Evolutionary conservation across 2,113 vertebrate species (phyloP).

Genomic region (Pithys albifrons): DNA sequence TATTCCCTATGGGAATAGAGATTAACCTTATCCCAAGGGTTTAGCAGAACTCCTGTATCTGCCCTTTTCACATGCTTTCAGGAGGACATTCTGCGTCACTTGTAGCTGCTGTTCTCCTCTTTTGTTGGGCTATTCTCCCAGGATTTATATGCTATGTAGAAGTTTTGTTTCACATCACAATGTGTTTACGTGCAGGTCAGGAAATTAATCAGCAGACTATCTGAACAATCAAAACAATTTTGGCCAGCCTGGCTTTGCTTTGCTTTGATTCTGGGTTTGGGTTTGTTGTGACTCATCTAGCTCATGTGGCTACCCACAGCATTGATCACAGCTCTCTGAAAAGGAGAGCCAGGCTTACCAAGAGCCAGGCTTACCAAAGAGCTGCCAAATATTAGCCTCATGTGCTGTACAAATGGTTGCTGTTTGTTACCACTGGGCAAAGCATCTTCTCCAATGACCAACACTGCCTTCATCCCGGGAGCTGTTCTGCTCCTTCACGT

Average conservation of each 20-base stretch:
- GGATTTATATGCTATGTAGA: neutral
- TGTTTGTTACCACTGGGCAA: neutral
- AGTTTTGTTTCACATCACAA: slow-evolving; percentile 56
- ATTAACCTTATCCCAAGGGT: neutral
- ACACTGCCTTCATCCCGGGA: neutral
- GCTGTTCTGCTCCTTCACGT: neutral
- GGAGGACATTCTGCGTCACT: slow-evolving; percentile 24
- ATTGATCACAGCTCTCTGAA: neutral
- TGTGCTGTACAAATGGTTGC: neutral
- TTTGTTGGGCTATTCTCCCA: slow-evolving; percentile 49
- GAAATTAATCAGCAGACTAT: slow-evolving; percentile 47
- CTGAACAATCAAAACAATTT: slow-evolving; percentile 41
- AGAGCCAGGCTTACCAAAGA: neutral
- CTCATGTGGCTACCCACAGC: neutral
- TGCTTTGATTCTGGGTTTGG: neutral
- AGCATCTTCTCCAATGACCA: neutral
- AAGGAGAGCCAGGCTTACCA: no score
- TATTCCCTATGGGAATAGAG: neutral
- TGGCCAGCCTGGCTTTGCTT: neutral
- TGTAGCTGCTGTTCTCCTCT: neutral
- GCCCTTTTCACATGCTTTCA: slow-evolving; percentile 29
- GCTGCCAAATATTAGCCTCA: neutral
- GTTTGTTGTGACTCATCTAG: neutral
- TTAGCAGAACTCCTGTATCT: slow-evolving; percentile 20
- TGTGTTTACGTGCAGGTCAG: slow-evolving; percentile 40